Evolutionary conservation across 2,888 invertebrate species (phyloP), one percentile per base, ranked within the genome.

Genomic region (Polydrusus cervinus): DNA sequence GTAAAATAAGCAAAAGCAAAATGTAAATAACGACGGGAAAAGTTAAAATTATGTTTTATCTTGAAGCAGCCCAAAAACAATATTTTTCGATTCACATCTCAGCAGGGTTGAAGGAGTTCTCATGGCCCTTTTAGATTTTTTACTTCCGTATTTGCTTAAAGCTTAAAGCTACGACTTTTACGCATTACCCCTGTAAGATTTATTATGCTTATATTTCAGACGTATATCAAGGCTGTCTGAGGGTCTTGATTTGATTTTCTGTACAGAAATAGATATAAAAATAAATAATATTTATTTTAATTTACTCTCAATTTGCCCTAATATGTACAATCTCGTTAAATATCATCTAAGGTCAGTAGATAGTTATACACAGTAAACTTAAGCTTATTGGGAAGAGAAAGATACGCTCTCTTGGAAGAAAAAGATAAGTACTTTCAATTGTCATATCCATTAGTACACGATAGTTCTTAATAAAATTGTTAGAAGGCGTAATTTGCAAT

Each of bases 111-210:
- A 66, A 66, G 65, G 16, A 67, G 53, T 40, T 53, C 53, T 40
- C 53, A 14, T n/a, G 38, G 43, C n/a, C 67, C 49, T 67, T 67
- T 51, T 20, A 67, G 38, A 43, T 53, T 67, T 66, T 67, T 67
- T 67, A 40, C 53, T 55, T 53, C 51, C 20, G 53, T 67, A 53
- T 67, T 67, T 67, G 53, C 43, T 53, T 53, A 20, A 51, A 67
- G 67, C 67, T 43, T 20, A 55, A 55, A 53, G 18, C 34, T 67
- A 67, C 53, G 67, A 67, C 67, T 67, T 55, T 67, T 53, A 67
- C 40, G 67, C 55, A 55, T 67, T 67, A 53, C 34, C 67, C 34
- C 18, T 14, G 53, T 67, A 40, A 20, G 55, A 67, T 67, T 67
- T 67, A 67, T 67, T 40, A 43, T 49, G 18, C 51, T 51, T 43